Base-by-base conservation (phyloP, 92 coral and sea anemone species). In the Epizoanthus illoricatus region DNA sequence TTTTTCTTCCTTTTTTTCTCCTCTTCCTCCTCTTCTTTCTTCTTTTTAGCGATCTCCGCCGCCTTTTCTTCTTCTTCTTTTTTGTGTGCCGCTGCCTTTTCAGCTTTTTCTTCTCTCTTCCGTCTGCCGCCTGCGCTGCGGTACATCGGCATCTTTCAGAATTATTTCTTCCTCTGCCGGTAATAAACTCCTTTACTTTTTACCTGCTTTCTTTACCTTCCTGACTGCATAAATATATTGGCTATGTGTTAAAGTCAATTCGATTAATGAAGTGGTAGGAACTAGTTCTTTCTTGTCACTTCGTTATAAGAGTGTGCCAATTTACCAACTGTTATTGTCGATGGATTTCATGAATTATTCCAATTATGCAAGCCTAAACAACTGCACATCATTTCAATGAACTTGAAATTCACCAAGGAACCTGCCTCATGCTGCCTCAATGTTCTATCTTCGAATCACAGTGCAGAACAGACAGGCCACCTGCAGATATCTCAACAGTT, bases 1-100 rank as follows among this genome's bases (percentile, higher is more conserved):
- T 63, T 78, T 21, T 64, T 62, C 55, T 45, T 78, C 13, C 45
- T 60, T 59, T 75, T 33, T 75, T 59, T 17, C 40, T 58, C 80
- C 56, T 41, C 71, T 2, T 62, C 69, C 41, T 76, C 58, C 15
- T 40, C 19, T 52, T 63, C 65, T 64, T 78, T 42, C 69, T 45
- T 33, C 79, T 20, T 49, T 58, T 73, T 33, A 17, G 57, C 16
- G 5, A 33, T 73, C 36, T 73, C 63, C 16, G 10, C 52, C 52
- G 52, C 52, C 52, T 73, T 75, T 78, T 78, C 82, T 62, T 76
- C 82, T n/a, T 63, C 67, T 39, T 78, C 82, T 17, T 63, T 63
- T 41, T 20, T 40, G 3, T 17, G 71, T 12, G 64, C 47, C 18
- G 71, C 54, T 1, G 64, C 56, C 5, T 76, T 78, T 45, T 64